phyloP scores from a whole-genome alignment of 2,797 vertebrate genomes.

The Pseudomugil tenellus region DNA sequence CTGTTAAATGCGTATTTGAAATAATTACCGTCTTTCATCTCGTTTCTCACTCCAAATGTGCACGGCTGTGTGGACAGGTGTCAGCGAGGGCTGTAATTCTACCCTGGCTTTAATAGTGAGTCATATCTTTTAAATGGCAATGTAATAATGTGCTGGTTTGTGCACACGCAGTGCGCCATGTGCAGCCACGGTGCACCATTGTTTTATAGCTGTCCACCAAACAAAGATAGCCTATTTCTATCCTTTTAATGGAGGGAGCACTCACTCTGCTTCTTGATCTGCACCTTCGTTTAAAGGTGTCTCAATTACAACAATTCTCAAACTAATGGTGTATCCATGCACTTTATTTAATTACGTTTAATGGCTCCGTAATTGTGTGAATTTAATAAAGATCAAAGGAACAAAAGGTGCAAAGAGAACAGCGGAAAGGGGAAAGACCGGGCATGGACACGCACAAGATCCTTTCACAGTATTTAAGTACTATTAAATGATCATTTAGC shows the following conservation, averaged over 20 bases:
- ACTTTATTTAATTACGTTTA: conserved; percentile 68
- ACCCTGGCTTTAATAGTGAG: conserved; percentile 16
- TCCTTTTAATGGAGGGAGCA: conserved; percentile 48
- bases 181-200: conserved; percentile 54
- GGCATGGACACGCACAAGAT: not conserved
- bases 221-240: conserved; percentile 55
- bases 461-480: conserved; percentile 3
- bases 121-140: conserved; percentile 33
- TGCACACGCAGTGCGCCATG: conserved; percentile 16
- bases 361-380: conserved; percentile 66
- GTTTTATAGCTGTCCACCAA: conserved; percentile 57
- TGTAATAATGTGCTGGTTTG: conserved; percentile 31
- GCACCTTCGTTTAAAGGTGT: conserved; percentile 52
- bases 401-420: conserved; percentile 24
- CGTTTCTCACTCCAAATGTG: conserved; percentile 9
- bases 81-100: conserved; percentile 32
- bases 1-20: conserved; percentile 29
- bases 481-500: conserved; percentile 6
- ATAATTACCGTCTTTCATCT: conserved; percentile 40
- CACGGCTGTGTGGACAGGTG: conserved; percentile 3
- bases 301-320: conserved; percentile 58
- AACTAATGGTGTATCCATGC: conserved; percentile 56
- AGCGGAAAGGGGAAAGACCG: conserved; percentile 4
- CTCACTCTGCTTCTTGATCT: conserved; percentile 52
- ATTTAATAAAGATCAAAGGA: conserved; percentile 59